phyloP scores from a whole-genome alignment of 2,888 invertebrate species.

The Tiliacea aurago region DNA sequence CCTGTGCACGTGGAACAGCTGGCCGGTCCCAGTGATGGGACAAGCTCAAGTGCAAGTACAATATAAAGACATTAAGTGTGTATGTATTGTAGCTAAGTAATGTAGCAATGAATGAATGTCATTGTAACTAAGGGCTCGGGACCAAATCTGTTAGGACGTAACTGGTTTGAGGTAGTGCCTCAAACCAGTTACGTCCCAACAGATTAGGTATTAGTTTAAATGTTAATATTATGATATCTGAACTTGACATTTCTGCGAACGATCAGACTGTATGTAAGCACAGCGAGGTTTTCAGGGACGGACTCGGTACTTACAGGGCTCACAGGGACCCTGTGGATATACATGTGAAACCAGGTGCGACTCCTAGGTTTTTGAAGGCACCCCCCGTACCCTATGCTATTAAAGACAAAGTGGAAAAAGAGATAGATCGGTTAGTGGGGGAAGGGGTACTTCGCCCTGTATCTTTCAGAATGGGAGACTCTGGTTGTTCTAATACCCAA shows the following conservation, averaged over 20 bases:
- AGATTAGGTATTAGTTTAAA: neutral
- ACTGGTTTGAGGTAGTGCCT: neutral
- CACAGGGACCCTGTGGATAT: no score
- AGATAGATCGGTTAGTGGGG: slow-evolving; percentile 36
- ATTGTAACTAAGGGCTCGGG: neutral
- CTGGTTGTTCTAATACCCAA: neutral
- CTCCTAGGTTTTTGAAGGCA: neutral
- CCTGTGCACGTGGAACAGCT: no score
- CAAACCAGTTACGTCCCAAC: no score
- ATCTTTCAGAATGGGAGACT: neutral
- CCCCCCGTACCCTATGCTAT: slow-evolving; percentile 48
- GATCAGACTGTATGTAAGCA: neutral
- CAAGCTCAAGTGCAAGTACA: no score
- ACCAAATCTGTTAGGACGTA: neutral
- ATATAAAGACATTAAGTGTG: no score
- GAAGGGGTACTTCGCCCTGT: slow-evolving; percentile 24
- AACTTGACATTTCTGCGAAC: no score
- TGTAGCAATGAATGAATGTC: no score
- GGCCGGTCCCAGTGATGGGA: no score
- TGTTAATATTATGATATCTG: neutral
- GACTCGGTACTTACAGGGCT: neutral
- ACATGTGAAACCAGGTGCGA: no score
- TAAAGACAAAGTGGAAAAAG: slow-evolving; percentile 55
- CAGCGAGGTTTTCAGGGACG: neutral
- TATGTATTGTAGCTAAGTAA: no score